phyloP scores from a whole-genome alignment of 2,888 invertebrate genomes.

The Eudasyphora cyanicolor region DNA sequence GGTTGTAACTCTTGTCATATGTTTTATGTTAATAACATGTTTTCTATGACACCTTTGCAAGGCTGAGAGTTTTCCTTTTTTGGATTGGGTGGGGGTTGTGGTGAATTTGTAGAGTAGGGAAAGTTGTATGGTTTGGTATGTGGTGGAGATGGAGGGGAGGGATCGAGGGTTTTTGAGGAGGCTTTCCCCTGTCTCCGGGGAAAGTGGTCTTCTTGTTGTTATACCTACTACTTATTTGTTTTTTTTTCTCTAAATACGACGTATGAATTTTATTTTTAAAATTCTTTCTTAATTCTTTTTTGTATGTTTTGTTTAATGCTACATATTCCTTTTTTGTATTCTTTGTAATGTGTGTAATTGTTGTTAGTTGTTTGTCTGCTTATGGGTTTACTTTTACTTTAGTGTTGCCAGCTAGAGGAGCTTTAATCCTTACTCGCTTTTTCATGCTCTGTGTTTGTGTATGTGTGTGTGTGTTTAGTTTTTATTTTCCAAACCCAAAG shows the following conservation, averaged over 20 bases:
- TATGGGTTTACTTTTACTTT: slow-evolving; percentile 57
- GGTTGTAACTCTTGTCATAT: neutral
- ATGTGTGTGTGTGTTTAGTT: slow-evolving; percentile 67
- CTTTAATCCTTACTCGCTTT: slow-evolving; percentile 56
- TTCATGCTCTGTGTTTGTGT: slow-evolving; percentile 29
- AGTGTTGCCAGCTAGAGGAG: neutral
- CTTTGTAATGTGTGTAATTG: slow-evolving; percentile 59
- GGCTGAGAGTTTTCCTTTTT: neutral
- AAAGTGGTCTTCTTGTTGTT: slow-evolving; percentile 40
- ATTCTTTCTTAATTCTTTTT: slow-evolving; percentile 38
- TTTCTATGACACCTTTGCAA: neutral
- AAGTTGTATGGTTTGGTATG: neutral
- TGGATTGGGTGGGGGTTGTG: neutral
- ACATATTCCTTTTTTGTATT: slow-evolving; percentile 52
- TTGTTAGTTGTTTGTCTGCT: slow-evolving; percentile 52
- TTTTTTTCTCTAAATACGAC: slow-evolving; percentile 53
- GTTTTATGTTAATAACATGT: neutral
- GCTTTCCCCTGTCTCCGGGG: neutral
- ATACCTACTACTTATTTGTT: slow-evolving; percentile 46
- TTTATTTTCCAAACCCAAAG: slow-evolving; percentile 73
- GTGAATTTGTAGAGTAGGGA: neutral
- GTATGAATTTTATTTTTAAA: slow-evolving; percentile 54
- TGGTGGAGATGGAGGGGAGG: neutral
- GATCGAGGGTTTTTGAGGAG: neutral
- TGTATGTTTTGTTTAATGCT: slow-evolving; percentile 50